Conservation (phyloP, 2,797 vertebrate species). For the Diplodus puntazzo region DNA sequence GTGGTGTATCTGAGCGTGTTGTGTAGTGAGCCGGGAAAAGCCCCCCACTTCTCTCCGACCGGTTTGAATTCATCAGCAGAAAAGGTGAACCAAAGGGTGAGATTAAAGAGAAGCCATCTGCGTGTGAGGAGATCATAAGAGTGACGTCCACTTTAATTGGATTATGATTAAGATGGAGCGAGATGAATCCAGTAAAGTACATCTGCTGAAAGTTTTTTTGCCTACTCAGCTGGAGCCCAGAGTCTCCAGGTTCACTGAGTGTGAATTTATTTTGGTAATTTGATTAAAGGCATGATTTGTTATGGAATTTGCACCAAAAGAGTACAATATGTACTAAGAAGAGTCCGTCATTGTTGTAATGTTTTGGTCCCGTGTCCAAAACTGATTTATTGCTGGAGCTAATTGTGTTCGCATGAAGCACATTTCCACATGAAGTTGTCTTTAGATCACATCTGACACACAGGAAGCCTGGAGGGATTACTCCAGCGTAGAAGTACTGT, state of each 20-base stretch:
- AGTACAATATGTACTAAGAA: neutral
- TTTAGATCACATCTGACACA: neutral
- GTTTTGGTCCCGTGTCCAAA: neutral
- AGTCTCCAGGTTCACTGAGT: no score
- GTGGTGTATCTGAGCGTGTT: neutral
- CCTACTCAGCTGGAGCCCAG: neutral
- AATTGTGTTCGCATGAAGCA: neutral
- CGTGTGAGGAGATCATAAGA: constrained; percentile 6
- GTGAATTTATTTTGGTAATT: neutral
- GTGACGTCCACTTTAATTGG: neutral
- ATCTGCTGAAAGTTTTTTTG: neutral
- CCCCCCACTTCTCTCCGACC: neutral
- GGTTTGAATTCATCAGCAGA: neutral
- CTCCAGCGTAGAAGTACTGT: neutral
- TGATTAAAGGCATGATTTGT: neutral
- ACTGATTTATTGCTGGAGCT: neutral
- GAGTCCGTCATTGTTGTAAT: neutral
- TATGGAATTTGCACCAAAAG: neutral
- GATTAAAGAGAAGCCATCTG: constrained; percentile 25
- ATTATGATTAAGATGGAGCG: constrained; percentile 1
- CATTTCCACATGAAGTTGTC: neutral
- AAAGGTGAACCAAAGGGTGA: neutral
- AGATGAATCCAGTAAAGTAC: neutral
- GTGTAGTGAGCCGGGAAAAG: constrained; percentile 1
- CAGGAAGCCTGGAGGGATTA: neutral